Percentiles rank a stretch among this genome's conserved stretches.
Evolutionary conservation across 2,888 invertebrate genomes (phyloP).

Genomic region (Trilocha varians): DNA sequence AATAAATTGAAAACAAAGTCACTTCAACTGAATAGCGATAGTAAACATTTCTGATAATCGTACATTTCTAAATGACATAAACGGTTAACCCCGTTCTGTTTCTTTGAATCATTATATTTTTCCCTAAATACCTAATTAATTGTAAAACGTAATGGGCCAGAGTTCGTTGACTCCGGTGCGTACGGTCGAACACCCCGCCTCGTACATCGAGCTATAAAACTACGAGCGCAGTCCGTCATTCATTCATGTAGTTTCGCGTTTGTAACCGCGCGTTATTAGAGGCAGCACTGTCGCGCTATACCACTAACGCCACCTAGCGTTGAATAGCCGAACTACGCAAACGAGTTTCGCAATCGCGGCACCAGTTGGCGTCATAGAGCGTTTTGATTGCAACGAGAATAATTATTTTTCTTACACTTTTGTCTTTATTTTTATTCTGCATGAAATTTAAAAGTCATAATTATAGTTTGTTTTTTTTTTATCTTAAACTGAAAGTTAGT

Average conservation of each 20-base stretch:
- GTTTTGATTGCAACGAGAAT: conserved; percentile 21
- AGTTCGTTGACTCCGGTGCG: conserved; percentile 58
- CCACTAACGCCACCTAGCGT: conserved; percentile 45
- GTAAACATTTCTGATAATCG: background rate
- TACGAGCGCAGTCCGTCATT: conserved; percentile 47
- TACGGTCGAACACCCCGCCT: conserved; percentile 43
- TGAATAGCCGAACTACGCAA: conserved; percentile 48
- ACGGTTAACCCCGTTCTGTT: background rate
- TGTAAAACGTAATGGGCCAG: conserved; percentile 25
- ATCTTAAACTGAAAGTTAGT: too few relatives aligned
- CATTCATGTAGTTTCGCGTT: conserved; percentile 39
- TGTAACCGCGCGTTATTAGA: conserved; percentile 20
- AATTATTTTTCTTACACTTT: too few relatives aligned
- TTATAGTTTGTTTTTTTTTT: too few relatives aligned
- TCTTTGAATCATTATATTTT: conserved; percentile 3
- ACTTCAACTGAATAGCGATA: background rate
- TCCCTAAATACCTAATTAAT: conserved; percentile 8
- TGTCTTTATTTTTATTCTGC: too few relatives aligned
- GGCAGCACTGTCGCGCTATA: conserved; percentile 33
- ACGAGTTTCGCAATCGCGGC: conserved; percentile 16
- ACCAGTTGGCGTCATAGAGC: conserved; percentile 25
- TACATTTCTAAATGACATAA: background rate
- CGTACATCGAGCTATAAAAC: conserved; percentile 44
- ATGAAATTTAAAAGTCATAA: too few relatives aligned
- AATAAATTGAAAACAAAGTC: too few relatives aligned